phyloP scores from a whole-genome alignment of 2,888 invertebrate genomes.

The Epinotia ramella region DNA sequence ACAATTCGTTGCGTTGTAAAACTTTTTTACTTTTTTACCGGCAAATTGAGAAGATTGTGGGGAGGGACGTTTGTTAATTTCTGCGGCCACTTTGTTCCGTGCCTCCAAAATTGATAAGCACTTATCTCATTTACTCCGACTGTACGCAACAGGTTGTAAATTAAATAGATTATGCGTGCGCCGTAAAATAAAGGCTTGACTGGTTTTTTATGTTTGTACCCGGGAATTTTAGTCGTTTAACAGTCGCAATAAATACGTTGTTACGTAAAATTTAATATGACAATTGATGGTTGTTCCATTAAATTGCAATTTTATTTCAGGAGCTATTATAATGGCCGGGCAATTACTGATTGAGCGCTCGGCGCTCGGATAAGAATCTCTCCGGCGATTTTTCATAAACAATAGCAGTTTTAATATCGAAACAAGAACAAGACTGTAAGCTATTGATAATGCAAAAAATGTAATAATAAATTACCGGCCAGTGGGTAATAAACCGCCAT shows the following conservation, averaged over 20 bases:
- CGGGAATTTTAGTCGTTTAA: constrained; percentile 51
- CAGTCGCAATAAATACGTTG: constrained; percentile 31
- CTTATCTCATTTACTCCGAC: constrained; percentile 61
- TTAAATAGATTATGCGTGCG: constrained; percentile 64
- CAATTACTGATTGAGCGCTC: constrained; percentile 62
- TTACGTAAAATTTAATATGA: constrained; percentile 40
- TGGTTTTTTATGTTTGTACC: constrained; percentile 56
- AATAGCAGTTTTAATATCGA: constrained; percentile 83
- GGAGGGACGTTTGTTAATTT: constrained; percentile 61
- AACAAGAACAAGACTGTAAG: constrained; percentile 76
- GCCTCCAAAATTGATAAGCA: constrained; percentile 65
- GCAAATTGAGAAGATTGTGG: constrained; percentile 75
- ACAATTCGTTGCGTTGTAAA: constrained; percentile 67
- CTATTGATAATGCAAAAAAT: constrained; percentile 85
- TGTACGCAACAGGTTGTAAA: constrained; percentile 62
- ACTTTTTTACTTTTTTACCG: constrained; percentile 56
- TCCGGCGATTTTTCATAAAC: constrained; percentile 81
- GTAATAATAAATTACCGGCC: constrained; percentile 83
- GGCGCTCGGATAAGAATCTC: constrained; percentile 73
- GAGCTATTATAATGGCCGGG: constrained; percentile 54
- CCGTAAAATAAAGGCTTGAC: constrained; percentile 54
- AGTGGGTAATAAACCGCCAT: constrained; percentile 83
- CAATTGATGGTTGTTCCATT: constrained; percentile 29
- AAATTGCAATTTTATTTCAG: constrained; percentile 45
- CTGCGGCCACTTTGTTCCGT: constrained; percentile 62